A percentile compares a stretch with the other conserved stretches of the same genome.
Evolutionary conservation across 2,888 invertebrate species (phyloP).

Genomic region (Isoperla grammatica): DNA sequence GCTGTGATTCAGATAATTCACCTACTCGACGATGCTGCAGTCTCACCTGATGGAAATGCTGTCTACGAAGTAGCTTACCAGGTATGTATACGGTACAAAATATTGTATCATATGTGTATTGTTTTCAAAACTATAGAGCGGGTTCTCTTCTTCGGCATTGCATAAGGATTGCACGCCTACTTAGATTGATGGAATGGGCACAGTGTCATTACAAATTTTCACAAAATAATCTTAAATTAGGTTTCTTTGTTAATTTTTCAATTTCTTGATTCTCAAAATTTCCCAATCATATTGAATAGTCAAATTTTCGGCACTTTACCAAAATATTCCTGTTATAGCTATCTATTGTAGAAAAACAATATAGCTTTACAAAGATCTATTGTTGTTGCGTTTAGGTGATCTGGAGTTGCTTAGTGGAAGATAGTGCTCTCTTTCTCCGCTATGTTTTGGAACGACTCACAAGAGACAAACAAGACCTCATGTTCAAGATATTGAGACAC

Average conservation of each 20-base stretch:
- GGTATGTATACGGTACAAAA: too few species aligned
- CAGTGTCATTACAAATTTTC: too few species aligned
- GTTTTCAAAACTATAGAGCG: background rate
- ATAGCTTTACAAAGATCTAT: too few species aligned
- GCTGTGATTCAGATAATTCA: constrained; percentile 93
- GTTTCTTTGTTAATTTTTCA: too few species aligned
- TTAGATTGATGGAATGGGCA: too few species aligned
- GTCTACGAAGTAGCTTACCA: constrained; percentile 96
- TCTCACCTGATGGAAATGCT: constrained; percentile 88
- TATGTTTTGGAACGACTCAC: constrained; percentile 95
- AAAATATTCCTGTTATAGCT: too few species aligned
- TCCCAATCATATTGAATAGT: too few species aligned
- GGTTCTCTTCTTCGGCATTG: background rate
- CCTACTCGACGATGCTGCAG: constrained; percentile 92
- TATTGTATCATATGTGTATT: background rate
- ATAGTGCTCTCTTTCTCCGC: constrained; percentile 90
- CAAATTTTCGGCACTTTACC: too few species aligned
- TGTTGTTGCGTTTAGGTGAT: constrained; percentile 69
- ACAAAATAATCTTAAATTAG: too few species aligned
- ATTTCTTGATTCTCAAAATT: too few species aligned
- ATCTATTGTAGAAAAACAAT: too few species aligned
- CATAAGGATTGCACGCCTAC: background rate
- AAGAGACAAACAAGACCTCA: constrained; percentile 85
- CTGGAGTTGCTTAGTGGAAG: constrained; percentile 97
- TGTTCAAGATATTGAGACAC: constrained; percentile 89